Base-by-base conservation (phyloP, 2,888 invertebrate species). In the Lithosia quadra region DNA sequence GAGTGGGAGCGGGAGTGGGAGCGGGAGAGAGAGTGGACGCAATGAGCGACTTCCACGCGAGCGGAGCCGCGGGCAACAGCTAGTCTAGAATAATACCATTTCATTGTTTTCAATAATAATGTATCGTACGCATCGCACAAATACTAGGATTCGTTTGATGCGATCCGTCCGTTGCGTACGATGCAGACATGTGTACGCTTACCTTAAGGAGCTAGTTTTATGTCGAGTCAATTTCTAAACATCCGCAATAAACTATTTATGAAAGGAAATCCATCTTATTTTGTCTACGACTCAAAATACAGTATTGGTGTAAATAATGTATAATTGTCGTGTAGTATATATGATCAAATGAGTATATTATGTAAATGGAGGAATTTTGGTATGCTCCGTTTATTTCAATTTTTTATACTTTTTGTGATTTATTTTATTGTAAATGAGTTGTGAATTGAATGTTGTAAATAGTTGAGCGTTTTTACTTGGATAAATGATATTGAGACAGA, bases 401-500 rank as follows among this genome's bases (percentile, higher is more conserved):
- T 87, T 89, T 86, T 81, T 72, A 71, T 76, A 74, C 43, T 71
- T 79, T 81, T 81, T 80, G 78, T 82, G 82, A 81, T 78, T 76
- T 80, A 76, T 79, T 81, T 84, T 86, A 83, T 85, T 90, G 86
- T 89, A 87, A 87, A 91, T 90, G 87, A 84, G 85, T 83, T 86
- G 88, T 88, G 86, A 86, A 80, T 82, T 84, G 86, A 79, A 63
- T 33, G 84, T 79, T 93, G 93, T 93, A 93, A 89, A 92, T 84
- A 85, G 84, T 87, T 83, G 86, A 79, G 77, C 82, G 82, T 87
- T 90, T 92, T 88, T 90, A 90, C 87, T 78, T 76, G 87, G 88
- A 85, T 89, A 90, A 89, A 91, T 89, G 85, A 88, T 91, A 91
- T 90, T 91, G 90, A 90, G 88, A 90, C 88, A 91, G 91, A 92